Conservation (phyloP, 2,113 vertebrate species). For the Delphinus delphis region DNA sequence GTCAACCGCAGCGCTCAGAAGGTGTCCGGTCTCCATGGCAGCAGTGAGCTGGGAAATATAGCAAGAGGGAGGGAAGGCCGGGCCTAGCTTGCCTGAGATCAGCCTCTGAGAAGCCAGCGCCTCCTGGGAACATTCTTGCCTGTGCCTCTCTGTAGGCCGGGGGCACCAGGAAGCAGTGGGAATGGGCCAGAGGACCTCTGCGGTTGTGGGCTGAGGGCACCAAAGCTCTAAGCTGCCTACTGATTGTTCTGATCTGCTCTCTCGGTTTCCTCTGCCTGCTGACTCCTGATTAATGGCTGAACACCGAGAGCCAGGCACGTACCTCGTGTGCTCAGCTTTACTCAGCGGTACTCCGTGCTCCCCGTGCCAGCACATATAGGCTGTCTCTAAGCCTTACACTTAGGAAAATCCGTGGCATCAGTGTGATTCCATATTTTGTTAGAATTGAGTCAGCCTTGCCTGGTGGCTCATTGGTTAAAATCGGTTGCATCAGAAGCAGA, state of each 20-base stretch:
- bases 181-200: not conserved
- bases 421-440: not conserved
- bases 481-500: not conserved
- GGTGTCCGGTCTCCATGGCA: slow-evolving; percentile 49
- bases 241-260: not conserved
- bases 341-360: not conserved
- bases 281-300: not conserved
- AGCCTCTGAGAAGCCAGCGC: not conserved
- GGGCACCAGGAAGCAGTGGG: not conserved
- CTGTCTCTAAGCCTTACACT: not conserved
- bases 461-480: not conserved
- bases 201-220: not conserved
- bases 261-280: not conserved
- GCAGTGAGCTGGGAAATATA: not conserved
- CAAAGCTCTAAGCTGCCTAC: not conserved
- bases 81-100: not conserved
- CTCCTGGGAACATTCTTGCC: not conserved
- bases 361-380: not conserved
- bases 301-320: not conserved
- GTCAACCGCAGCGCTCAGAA: slow-evolving; percentile 34
- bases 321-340: not conserved
- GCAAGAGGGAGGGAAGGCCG: not conserved
- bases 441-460: not conserved
- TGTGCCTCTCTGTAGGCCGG: not conserved
- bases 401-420: not conserved